Conservation (phyloP, 2,888 invertebrate species). For the Sinohyriopsis cumingii region DNA sequence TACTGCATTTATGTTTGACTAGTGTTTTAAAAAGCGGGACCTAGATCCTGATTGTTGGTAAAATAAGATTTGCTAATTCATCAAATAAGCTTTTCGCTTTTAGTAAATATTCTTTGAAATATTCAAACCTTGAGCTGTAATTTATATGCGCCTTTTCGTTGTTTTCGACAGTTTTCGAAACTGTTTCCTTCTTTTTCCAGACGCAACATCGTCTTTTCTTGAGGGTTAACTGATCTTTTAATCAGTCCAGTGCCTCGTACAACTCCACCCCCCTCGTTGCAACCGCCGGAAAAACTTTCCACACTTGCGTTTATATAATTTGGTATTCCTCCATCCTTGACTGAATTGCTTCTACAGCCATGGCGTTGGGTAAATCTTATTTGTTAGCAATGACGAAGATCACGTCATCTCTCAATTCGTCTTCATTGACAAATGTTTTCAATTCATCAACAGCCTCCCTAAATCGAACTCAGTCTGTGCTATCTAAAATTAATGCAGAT, state of each 20-base stretch:
- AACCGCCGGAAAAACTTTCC: conserved; percentile 26
- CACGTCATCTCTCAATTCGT: conserved; percentile 30
- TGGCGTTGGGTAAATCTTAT: conserved; percentile 43
- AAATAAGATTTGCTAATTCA: too few relatives aligned
- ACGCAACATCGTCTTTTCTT: too few relatives aligned
- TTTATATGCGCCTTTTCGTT: background rate
- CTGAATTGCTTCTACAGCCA: conserved; percentile 34
- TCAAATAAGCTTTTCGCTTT: too few relatives aligned
- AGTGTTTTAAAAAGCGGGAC: too few relatives aligned
- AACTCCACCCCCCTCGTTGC: conserved; percentile 26
- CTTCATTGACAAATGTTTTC: conserved; percentile 12
- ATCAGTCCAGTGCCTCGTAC: conserved; percentile 36
- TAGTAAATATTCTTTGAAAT: too few relatives aligned
- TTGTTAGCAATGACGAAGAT: conserved; percentile 50
- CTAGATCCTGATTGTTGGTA: too few relatives aligned
- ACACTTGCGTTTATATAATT: conserved; percentile 3
- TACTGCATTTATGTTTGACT: too few relatives aligned
- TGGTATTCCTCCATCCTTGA: conserved; percentile 14
- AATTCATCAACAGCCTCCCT: conserved; percentile 39
- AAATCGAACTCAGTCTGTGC: conserved; percentile 43
- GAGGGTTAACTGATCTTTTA: conserved; percentile 4
- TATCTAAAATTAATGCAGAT: conserved; percentile 50
- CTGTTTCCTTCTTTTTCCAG: background rate
- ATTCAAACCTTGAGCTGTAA: too few relatives aligned
- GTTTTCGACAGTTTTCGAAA: background rate